Percentiles rank a stretch among this genome's conserved stretches.
These are phyloP conservation scores for Falcunculus frontatus DNA, from an alignment of 2,113 vertebrate genomes.

Conservation along the genomic window DNA sequence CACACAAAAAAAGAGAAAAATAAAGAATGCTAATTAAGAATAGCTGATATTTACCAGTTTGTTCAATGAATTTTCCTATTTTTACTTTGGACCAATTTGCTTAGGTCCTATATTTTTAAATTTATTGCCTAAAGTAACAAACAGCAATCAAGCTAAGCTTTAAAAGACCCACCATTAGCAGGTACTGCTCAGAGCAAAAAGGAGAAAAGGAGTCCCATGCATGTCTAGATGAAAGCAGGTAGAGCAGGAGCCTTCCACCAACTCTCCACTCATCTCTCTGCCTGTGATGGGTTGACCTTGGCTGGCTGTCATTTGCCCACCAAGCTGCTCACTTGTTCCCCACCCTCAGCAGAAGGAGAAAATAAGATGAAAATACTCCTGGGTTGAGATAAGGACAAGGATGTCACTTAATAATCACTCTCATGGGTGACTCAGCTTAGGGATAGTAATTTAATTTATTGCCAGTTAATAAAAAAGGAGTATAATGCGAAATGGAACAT, in stretches of 20 bases:
- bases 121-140: background rate
- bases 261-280: background rate
- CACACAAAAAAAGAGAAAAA: background rate
- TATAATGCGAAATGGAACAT: background rate
- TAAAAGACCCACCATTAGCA: background rate
- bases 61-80: background rate
- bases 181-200: background rate
- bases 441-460: background rate
- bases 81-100: background rate
- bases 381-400: background rate
- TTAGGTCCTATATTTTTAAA: background rate
- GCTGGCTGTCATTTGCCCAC: background rate
- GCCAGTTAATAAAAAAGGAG: background rate
- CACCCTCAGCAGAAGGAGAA: background rate
- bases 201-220: background rate
- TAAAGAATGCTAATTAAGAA: background rate
- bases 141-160: background rate
- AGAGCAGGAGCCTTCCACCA: background rate
- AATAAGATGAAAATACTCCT: background rate
- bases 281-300: background rate
- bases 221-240: background rate
- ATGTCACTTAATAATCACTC: background rate
- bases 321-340: background rate
- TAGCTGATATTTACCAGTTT: background rate
- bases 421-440: background rate